Evolutionary conservation across 1,140 invertebrate species (phyloP), one percentile per base, ranked within the genome.

Genomic region (Delia radicum): DNA sequence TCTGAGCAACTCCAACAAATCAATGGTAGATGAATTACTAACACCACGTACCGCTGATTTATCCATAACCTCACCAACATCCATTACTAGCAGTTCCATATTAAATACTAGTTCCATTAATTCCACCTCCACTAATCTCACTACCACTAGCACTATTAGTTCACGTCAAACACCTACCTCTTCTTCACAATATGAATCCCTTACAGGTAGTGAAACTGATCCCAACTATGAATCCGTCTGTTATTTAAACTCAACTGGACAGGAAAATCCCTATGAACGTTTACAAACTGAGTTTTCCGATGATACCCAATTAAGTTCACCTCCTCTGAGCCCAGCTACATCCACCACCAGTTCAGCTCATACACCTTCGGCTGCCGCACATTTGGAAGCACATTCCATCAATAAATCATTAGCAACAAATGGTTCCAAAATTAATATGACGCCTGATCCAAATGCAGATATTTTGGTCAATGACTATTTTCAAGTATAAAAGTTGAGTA

Each of bases 211-310:
- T 78, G 92, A 94, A 81, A 90, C 89, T 0, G 91, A 92, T 81
- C 91, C 91, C 1, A 93, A 93, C 79, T 93, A 93, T 76, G 91
- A 93, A 79, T 92, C 91, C 0, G 91, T 92, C 0, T 89, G 89
- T 21, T 85, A 86, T 75, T n/a, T 85, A 18, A 82, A 81, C 73
- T 73, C 81, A n/a, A 33, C 65, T 24, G 65, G 76, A 65, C 7
- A 77, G 78, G n/a, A 77, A 31, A 77, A 75, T 71, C 81, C 79
- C 10, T 86, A 86, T 28, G 85, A 86, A 77, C 80, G 79, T 37
- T 77, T 80, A 65, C 73, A 79, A 27, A 79, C 77, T n/a, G 78
- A 80, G 12, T 65, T 79, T 31, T 80, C 83, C n/a, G 82, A 80
- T 46, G 82, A 80, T 29, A 79, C 78, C 33, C 83, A 84, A 73